Percentiles rank a stretch among this genome's conserved stretches.
phyloP scores from a whole-genome alignment of 2,888 invertebrate species.

The Cephus pygmeus region DNA sequence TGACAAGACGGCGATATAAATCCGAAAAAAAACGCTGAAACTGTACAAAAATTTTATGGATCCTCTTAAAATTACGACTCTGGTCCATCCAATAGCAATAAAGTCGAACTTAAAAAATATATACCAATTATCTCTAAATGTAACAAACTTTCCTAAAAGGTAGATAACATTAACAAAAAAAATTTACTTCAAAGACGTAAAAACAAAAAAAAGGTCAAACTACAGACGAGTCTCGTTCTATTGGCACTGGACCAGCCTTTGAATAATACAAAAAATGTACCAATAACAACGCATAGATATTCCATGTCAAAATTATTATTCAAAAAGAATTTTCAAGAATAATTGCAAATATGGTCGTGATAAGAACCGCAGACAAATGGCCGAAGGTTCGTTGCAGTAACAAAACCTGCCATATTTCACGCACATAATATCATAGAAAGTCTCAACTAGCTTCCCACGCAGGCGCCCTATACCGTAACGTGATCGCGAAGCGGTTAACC shows the following conservation, averaged over 20 bases:
- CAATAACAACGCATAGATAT: no score
- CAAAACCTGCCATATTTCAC: slow-evolving; percentile 33
- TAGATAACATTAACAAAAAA: background rate
- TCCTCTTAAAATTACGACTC: background rate
- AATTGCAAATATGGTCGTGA: background rate
- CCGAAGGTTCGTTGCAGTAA: background rate
- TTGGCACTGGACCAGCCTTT: background rate
- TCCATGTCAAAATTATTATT: slow-evolving; percentile 36
- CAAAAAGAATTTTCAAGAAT: slow-evolving; percentile 26
- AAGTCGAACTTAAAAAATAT: background rate
- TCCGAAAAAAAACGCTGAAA: background rate
- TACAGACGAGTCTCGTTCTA: background rate
- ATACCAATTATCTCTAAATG: background rate
- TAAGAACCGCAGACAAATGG: background rate
- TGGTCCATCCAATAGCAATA: background rate
- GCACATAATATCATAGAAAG: slow-evolving; percentile 34
- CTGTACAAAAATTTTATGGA: background rate
- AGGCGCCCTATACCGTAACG: slow-evolving; percentile 11
- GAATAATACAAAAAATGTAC: background rate
- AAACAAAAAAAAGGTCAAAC: background rate
- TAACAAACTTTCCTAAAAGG: background rate
- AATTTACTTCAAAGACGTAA: background rate
- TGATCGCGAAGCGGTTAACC: slow-evolving; percentile 28
- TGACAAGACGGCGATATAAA: background rate
- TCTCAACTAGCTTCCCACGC: background rate